phyloP scores from a whole-genome alignment of 2,113 vertebrate genomes.

The Merops nubicus region DNA sequence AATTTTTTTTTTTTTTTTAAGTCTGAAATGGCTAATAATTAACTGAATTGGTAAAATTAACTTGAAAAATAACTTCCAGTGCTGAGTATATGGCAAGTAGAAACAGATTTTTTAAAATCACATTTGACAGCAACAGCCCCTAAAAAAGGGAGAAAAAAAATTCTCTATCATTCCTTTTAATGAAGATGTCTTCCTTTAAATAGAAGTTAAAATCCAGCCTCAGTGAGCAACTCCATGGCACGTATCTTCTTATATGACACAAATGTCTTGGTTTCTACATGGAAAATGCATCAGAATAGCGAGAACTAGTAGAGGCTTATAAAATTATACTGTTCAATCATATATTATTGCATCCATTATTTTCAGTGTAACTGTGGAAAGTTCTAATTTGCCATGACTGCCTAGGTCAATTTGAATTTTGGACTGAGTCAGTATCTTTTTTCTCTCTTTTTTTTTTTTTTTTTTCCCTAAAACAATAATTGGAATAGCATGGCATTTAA shows the following conservation, averaged over 20 bases:
- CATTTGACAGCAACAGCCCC: not conserved
- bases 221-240: not conserved
- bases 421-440: not conserved
- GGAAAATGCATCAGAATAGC: not conserved
- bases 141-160: not conserved
- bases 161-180: not conserved
- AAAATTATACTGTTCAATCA: not conserved
- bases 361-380: not conserved
- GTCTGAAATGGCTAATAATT: not conserved
- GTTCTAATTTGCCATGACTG: not conserved
- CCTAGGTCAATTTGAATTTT: not conserved
- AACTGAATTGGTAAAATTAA: not conserved
- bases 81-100: not conserved
- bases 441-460: not conserved
- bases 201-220: not conserved
- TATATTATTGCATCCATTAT: not conserved
- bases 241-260: not conserved
- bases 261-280: not conserved
- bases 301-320: not conserved
- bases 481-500: not conserved
- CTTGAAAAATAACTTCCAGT: not conserved
- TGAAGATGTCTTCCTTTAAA: not conserved
- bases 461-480: not conserved
- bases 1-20: not conserved
- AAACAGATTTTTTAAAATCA: not conserved